Evolutionary conservation across 2,888 invertebrate species (phyloP), one percentile per base, ranked within the genome.

Genomic region (Hofmannophila pseudospretella): DNA sequence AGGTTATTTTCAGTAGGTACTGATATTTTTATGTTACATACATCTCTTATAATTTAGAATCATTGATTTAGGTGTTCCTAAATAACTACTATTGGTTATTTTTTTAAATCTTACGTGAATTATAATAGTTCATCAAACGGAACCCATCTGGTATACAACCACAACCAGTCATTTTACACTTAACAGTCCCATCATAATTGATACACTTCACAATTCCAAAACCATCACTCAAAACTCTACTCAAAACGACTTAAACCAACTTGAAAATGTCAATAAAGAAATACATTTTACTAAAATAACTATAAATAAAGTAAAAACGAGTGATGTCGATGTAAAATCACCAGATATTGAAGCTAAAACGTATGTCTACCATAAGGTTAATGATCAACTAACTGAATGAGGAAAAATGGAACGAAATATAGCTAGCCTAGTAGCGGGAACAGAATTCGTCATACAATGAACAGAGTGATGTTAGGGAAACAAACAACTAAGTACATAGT

Each of bases 141-240:
- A 57, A 54, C 3, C 42, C 49, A 34, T 60, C 44, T 7, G 52
- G 49, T 20, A 67, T 39, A 41, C 68, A 67, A 2, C 59, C 57
- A 43, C 67, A 67, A n/a, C 33, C 36, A 7, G 26, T 32, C 41
- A 41, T 41, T 34, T 37, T 36, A 16, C 13, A 19, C 25, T 30
- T 28, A 22, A 16, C 16, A 3, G 29, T n/a, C n/a, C n/a, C n/a
- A n/a, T n/a, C n/a, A n/a, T n/a, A n/a, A n/a, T n/a, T n/a, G n/a
- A n/a, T n/a, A n/a, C n/a, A n/a, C n/a, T n/a, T n/a, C n/a, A n/a
- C n/a, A n/a, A n/a, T n/a, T n/a, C n/a, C n/a, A n/a, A n/a, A n/a
- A n/a, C n/a, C n/a, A n/a, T 27, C 27, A 27, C n/a, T 27, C 5
- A 2, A 27, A 27, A 5, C 10, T 7, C 11, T 4, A 27, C 9